Evolutionary conservation across 2,888 invertebrate species (phyloP).

Genomic region (Bombyx huttoni): DNA sequence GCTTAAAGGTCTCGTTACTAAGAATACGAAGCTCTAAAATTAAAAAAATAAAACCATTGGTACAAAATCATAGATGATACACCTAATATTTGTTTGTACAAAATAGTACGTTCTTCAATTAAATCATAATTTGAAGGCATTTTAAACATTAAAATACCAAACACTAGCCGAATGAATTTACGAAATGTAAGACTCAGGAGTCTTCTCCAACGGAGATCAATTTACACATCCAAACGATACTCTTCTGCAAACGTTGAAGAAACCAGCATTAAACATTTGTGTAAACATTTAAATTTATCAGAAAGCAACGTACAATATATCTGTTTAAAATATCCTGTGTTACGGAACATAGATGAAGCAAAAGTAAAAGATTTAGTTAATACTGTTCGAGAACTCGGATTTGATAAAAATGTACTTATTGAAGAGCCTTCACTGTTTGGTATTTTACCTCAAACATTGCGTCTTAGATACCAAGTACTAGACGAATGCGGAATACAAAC

Average conservation of each 20-base stretch:
- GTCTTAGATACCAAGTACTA: slow-evolving; percentile 44
- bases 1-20: too few species aligned
- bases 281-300: slow-evolving; percentile 35
- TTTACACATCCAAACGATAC: not conserved
- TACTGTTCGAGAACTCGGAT: slow-evolving; percentile 39
- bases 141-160: not conserved
- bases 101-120: too few species aligned
- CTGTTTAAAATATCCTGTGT: slow-evolving; percentile 40
- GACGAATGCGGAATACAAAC: slow-evolving; percentile 49
- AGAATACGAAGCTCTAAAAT: too few species aligned
- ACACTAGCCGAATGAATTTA: not conserved
- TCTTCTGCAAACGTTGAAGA: slow-evolving; percentile 3
- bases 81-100: too few species aligned
- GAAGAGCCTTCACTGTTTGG: slow-evolving; percentile 44
- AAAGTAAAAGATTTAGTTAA: slow-evolving; percentile 28
- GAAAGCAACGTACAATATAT: slow-evolving; percentile 39
- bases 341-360: slow-evolving; percentile 31
- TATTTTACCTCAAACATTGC: slow-evolving; percentile 44
- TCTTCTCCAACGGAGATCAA: not conserved
- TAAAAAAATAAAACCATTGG: too few species aligned
- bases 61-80: too few species aligned
- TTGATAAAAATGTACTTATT: slow-evolving; percentile 25
- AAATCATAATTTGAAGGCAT: not conserved
- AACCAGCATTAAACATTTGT: slow-evolving; percentile 19
- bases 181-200: not conserved